Percentiles rank a stretch among this genome's conserved stretches.
Evolutionary conservation across 2,888 invertebrate species (phyloP).

Genomic region (Sminthurinus aureus): DNA sequence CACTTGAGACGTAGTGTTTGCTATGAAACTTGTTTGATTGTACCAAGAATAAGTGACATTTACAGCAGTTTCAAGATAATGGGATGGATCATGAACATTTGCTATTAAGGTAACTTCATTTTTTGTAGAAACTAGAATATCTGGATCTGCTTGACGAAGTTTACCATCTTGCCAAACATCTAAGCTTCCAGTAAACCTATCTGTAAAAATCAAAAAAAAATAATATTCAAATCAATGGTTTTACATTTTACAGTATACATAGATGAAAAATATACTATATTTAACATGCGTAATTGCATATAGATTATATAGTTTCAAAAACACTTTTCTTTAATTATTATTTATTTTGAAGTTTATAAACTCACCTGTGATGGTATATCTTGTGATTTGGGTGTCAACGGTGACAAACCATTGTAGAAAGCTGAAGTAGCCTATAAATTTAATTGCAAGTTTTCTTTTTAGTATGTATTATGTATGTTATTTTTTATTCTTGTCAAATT

Average conservation of each 20-base stretch:
- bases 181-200: constrained; percentile 50
- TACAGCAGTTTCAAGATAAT: constrained; percentile 41
- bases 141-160: constrained; percentile 32
- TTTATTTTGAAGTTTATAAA: not conserved
- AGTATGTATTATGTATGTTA: not conserved
- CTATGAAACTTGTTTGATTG: constrained; percentile 44
- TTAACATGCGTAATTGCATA: not conserved
- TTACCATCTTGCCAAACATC: constrained; percentile 47
- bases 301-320: not conserved
- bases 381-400: constrained; percentile 11
- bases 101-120: constrained; percentile 50
- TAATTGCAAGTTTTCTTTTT: not conserved
- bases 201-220: constrained; percentile 24
- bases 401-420: not conserved
- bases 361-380: constrained; percentile 10
- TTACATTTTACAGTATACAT: too few species aligned
- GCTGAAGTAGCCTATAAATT: too few species aligned
- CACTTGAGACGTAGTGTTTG: constrained; percentile 46
- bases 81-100: constrained; percentile 48
- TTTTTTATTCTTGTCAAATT: not conserved
- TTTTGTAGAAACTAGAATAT: constrained; percentile 43
- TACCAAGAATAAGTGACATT: constrained; percentile 54
- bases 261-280: not conserved
- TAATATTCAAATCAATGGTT: not conserved
- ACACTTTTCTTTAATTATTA: not conserved